Evolutionary conservation across 2,113 vertebrate species (phyloP).

Genomic region (Spheniscus mendiculus): DNA sequence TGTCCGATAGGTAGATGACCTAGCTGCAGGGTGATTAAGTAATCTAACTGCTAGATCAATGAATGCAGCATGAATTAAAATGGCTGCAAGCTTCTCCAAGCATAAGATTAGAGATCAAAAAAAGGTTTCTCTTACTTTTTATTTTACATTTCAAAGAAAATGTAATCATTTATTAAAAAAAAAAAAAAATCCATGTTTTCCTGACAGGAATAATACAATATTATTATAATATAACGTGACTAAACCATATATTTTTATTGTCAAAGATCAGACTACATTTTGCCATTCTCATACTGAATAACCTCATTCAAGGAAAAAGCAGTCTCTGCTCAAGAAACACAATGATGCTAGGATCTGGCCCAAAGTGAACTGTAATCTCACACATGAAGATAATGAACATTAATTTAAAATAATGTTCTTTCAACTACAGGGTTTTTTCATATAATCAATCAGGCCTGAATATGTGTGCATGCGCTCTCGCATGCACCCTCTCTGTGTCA

Average conservation of each 20-base stretch:
- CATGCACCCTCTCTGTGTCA: not conserved
- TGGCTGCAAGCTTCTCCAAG: conserved; percentile 37
- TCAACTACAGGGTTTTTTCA: conserved; percentile 20
- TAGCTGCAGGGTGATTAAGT: conserved; percentile 38
- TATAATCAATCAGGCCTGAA: conserved; percentile 54
- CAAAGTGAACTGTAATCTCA: conserved; percentile 60
- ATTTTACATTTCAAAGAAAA: conserved; percentile 10
- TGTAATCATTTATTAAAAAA: not conserved
- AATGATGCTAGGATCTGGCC: conserved; percentile 33
- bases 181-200: not conserved
- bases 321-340: not conserved
- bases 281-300: not conserved
- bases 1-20: not conserved
- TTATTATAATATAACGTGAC: not conserved
- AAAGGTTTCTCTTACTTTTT: not conserved
- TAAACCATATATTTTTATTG: conserved; percentile 8
- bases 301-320: conserved; percentile 13
- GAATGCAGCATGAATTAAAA: conserved; percentile 52
- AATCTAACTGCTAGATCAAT: conserved; percentile 43
- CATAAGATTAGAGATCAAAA: not conserved
- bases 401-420: conserved; percentile 64
- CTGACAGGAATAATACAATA: not conserved
- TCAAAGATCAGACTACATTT: conserved; percentile 5
- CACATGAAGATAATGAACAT: conserved; percentile 49
- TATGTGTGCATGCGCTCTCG: not conserved